Conservation (phyloP, 2,888 invertebrate species). For the Rhogogaster chlorosoma region DNA sequence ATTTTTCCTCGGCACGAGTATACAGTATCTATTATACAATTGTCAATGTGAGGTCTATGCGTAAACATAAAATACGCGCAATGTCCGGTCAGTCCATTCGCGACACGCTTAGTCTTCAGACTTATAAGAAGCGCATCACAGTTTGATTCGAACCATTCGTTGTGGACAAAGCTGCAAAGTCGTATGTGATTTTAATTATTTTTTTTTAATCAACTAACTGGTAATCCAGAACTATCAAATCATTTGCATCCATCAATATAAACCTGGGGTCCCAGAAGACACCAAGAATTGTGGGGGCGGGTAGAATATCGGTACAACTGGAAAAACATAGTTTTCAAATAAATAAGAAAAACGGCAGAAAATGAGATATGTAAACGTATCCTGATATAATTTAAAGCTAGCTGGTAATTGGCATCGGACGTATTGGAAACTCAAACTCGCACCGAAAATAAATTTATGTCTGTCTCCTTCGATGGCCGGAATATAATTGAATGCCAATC, state of each 20-base stretch:
- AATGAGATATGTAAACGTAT: too few species aligned
- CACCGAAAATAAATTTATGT: too few species aligned
- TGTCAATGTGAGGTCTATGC: background rate
- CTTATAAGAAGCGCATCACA: constrained; percentile 27
- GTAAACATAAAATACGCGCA: background rate
- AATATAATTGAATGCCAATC: too few species aligned
- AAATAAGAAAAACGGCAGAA: too few species aligned
- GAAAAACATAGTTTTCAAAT: too few species aligned
- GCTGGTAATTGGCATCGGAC: too few species aligned
- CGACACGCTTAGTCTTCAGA: background rate
- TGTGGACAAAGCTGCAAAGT: background rate
- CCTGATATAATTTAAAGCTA: too few species aligned
- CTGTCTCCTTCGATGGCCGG: too few species aligned
- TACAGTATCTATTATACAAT: background rate
- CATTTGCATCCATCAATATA: background rate
- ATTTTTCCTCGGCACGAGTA: background rate
- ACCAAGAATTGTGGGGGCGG: too few species aligned
- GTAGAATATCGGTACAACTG: too few species aligned
- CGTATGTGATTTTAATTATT: background rate
- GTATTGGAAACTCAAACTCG: too few species aligned
- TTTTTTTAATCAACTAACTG: background rate
- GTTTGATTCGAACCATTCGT: background rate
- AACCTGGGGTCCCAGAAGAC: background rate
- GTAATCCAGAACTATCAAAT: background rate
- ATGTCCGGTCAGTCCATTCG: too few species aligned